Base-by-base conservation (phyloP, 1,140 invertebrate genomes). In the Drosophila pectinifera region DNA sequence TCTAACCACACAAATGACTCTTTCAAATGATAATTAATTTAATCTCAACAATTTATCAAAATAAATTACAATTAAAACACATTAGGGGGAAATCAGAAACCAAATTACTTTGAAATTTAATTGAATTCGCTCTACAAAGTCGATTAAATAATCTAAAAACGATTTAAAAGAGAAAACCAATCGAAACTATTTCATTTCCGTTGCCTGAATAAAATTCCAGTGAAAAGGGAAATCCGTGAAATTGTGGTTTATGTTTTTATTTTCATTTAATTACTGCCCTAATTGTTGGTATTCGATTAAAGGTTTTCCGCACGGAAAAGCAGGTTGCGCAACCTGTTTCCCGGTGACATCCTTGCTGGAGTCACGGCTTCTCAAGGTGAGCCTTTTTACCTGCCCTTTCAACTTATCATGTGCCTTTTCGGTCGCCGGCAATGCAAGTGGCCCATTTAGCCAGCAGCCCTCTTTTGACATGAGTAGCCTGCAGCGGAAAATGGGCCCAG, bases 371-470 rank as follows among this genome's bases (percentile, higher is more conserved):
- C 43, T 26, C 45, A 51, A 63, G 59, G 36, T 24, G 16, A 26
- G 5, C 1, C 20, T 8, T 65, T 62, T n/a, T 8, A 22, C n/a
- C 61, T 65, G 28, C 42, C 48, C 61, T 34, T 31, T 45, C 39
- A 61, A 6, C 63, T 34, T 18, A 88, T 54, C 73, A 41, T 67
- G 61, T 48, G 74, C 49, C 63, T 55, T 77, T 63, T 77, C 24
- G 20, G 51, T 34, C 26, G 51, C 51, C 31, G 55, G 73, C 54
- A 61, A 48, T 77, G 73, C 73, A 77, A 77, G 73, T 76, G 73
- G 53, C 61, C 73, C 73, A 76, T 76, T 76, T 76, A 73, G 31
- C 28, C 46, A 20, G 61, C 38, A 46, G 73, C 39, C 73, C 62
- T 45, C 62, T 45, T 76, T 67, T 57, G 51, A 62, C 62, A 73